Base-by-base conservation (phyloP, 2,113 vertebrate genomes). In the Megaceryle torquata region DNA sequence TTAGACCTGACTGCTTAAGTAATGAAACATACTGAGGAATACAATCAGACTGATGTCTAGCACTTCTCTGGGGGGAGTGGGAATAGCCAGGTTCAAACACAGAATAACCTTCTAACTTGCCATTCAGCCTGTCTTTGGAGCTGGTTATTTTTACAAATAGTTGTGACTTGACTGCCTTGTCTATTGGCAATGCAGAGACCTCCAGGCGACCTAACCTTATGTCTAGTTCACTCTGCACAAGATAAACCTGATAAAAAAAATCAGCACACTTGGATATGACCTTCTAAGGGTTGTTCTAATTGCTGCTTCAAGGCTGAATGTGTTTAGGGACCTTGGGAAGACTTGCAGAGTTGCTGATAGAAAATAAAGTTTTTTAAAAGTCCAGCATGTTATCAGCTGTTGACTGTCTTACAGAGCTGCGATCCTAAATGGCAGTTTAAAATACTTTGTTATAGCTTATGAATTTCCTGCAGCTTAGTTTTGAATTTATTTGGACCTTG, bases 321-420 rank as follows among this genome's bases (percentile, higher is more conserved):
- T 53, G 79, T 91, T 93, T 90, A 92, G 88, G 92, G 93, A 86
- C 96, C 97, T 97, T 97, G 96, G 86, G 25, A 91, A 93, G 44
- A 90, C 25, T 95, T 94, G 79, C 16, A 39, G 76, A 61, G 54
- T 65, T 92, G 82, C 70, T 92, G 81, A 89, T 82, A 39, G 57
- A 85, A 95, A 96, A 85, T 13, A 79, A 81, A 91, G 46, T 53
- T 76, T 76, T 86, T 86, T 4, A 7, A 37, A 94, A 89, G 81
- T 68, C 41, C 25, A 65, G 13, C n/a, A 2, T 16, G 21, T 91
- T 96, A 28, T 84, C 86, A 76, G 60, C 65, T 93, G 61, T 72
- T 86, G 35, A 70, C 71, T 78, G 28, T 26, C 29, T 81, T 83
- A 53, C 4, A 46, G 31, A 29, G 17, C 56, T 68, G 56, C 41